Conservation (phyloP, 2,113 vertebrate genomes). For the Tamias sibiricus region DNA sequence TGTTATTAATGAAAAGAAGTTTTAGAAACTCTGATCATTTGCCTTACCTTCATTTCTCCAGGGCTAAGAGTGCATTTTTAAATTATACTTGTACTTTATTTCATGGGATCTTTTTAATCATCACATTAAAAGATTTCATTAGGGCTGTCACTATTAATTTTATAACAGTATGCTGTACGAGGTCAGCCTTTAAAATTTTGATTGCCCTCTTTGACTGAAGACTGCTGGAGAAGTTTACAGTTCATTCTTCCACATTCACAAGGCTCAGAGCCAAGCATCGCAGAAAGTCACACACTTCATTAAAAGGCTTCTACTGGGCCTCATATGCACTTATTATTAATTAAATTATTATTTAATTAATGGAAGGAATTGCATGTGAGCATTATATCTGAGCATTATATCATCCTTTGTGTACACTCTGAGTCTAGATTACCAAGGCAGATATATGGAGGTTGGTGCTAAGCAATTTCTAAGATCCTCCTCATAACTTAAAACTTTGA, state of each 20-base stretch:
- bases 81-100: conserved; percentile 44
- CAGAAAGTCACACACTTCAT: conserved; percentile 40
- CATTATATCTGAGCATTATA: not conserved
- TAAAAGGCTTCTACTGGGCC: conserved; percentile 63
- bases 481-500: not conserved
- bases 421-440: not conserved
- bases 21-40: conserved; percentile 42
- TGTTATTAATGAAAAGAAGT: conserved; percentile 21
- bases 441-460: not conserved
- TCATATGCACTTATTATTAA: conserved; percentile 33
- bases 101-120: conserved; percentile 56
- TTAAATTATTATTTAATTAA: conserved; percentile 61
- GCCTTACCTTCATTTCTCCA: conserved; percentile 52
- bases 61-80: conserved; percentile 59
- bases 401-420: not conserved
- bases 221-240: conserved; percentile 54
- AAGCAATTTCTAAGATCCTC: not conserved
- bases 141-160: conserved; percentile 67
- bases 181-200: conserved; percentile 72
- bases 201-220: conserved; percentile 67
- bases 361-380: conserved; percentile 64
- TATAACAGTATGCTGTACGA: conserved; percentile 30
- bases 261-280: conserved; percentile 51
- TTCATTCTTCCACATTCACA: not conserved
- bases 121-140: conserved; percentile 53